Evolutionary conservation across 2,888 invertebrate genomes (phyloP), one percentile per base, ranked within the genome.

Genomic region (Nyleta sp.): DNA sequence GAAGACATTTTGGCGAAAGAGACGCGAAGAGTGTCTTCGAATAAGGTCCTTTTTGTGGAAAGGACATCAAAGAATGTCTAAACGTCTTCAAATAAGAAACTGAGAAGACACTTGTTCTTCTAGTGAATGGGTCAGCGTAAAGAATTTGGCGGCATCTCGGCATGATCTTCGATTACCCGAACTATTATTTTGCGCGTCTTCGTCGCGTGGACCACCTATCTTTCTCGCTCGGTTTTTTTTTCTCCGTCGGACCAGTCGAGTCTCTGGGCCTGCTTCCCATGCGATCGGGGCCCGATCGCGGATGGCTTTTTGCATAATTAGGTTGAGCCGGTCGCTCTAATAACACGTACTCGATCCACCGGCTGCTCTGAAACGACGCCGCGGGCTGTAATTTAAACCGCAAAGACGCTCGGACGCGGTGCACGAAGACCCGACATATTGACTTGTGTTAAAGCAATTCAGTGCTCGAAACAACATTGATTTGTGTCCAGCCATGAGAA

Each of bases 231-330:
- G 31, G 22, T 13, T 59, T 44, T 20, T 8, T 52, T 82, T 80
- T 67, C 72, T 57, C 18, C 53, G 35, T 46, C 57, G 55, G 70
- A 65, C 71, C 53, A 81, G 81, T 64, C 64, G 4, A 7, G 24
- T 24, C 7, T 65, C 52, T 59, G 72, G 57, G 50, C 57, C 70
- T 52, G 67, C 62, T 74, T 77, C 71, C 76, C 79, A 70, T 76
- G 71, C 73, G 75, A 77, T 70, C 73, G 44, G 59, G 78, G 59
- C 62, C 77, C 71, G 48, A 78, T 72, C 68, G 74, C 72, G 78
- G 74, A 84, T 81, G 81, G 70, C 75, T 82, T 85, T 86, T 85
- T 87, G 85, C 84, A 87, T 87, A 86, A 86, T 86, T 86, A 85
- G 83, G 83, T 82, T 82, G 84, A 80, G 79, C 79, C 82, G 83